phyloP scores from a whole-genome alignment of 2,888 invertebrate species.

The Flabesymbios commensalis region DNA sequence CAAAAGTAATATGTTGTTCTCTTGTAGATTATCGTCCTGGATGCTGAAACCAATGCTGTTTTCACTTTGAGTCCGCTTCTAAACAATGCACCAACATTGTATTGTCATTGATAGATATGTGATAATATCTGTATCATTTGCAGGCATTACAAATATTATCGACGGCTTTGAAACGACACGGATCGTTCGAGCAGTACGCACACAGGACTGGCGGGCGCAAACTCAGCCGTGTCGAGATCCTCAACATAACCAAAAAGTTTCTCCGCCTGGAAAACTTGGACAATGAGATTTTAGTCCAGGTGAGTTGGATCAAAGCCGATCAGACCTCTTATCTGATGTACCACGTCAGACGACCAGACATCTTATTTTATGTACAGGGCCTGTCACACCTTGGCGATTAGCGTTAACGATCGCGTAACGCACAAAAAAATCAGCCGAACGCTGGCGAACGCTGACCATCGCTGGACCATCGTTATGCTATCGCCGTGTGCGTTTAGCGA shows the following conservation, averaged over 20 bases:
- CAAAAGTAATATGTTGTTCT: too few species aligned
- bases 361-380: too few species aligned
- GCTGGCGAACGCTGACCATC: too few species aligned
- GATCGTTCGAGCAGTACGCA: constrained; percentile 52
- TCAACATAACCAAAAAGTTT: constrained; percentile 38
- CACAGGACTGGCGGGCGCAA: constrained; percentile 48
- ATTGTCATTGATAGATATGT: not conserved
- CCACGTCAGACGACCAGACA: too few species aligned
- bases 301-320: not conserved
- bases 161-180: constrained; percentile 44
- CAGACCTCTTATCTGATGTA: not conserved
- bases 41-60: too few species aligned
- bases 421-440: too few species aligned
- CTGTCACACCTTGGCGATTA: too few species aligned
- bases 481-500: too few species aligned
- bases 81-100: not conserved
- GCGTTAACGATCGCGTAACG: too few species aligned
- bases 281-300: constrained; percentile 19
- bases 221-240: constrained; percentile 42
- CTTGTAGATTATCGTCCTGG: too few species aligned
- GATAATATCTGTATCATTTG: constrained; percentile 23
- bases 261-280: constrained; percentile 31
- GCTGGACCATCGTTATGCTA: too few species aligned
- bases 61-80: not conserved
- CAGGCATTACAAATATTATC: constrained; percentile 55